Evolutionary conservation across 2,113 vertebrate species (phyloP).

Genomic region (Microtus montanus): DNA sequence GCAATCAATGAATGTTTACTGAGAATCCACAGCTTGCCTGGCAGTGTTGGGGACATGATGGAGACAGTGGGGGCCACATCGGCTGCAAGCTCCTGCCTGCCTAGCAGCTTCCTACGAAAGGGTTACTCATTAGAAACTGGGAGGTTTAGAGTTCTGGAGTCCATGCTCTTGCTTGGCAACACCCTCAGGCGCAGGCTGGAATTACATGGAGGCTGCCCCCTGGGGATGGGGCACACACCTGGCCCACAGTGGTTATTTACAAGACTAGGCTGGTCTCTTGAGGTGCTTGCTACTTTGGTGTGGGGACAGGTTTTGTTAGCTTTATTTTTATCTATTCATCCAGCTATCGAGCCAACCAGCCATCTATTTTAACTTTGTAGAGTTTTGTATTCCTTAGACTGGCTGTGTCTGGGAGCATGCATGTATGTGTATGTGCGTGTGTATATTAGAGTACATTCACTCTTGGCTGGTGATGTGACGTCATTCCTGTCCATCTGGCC

Average conservation of each 20-base stretch:
- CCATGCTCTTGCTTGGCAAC: neutral
- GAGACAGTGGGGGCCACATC: neutral
- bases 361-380: neutral
- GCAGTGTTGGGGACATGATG: neutral
- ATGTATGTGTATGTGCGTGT: neutral
- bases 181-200: neutral
- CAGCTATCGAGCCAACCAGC: no score
- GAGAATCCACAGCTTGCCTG: neutral
- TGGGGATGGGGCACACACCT: neutral
- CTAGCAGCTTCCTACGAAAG: neutral
- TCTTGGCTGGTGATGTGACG: neutral
- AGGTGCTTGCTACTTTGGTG: neutral
- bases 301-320: neutral
- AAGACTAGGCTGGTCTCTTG: constrained; percentile 33
- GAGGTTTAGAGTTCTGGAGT: neutral
- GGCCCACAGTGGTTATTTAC: constrained; percentile 62
- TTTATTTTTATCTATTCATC: neutral
- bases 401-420: neutral
- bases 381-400: neutral
- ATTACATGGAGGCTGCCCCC: neutral
- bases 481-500: neutral
- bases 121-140: neutral
- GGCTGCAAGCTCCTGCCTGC: neutral
- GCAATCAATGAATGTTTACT: neutral
- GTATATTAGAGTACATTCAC: neutral